phyloP scores from a whole-genome alignment of 2,888 invertebrate species.

The Ariolimax columbianus region DNA sequence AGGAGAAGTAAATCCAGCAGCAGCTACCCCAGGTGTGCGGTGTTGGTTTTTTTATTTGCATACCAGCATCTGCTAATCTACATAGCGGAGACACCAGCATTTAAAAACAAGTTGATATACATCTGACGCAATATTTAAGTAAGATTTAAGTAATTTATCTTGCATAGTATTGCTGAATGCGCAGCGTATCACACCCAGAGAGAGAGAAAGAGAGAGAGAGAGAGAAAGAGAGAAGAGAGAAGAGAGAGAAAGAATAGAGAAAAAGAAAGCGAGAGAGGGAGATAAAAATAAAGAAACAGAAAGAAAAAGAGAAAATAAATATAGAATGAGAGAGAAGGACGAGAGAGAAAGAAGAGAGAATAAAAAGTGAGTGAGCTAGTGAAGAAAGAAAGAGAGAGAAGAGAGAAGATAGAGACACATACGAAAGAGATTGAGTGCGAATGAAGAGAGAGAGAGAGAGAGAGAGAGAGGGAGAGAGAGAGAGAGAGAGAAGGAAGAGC shows the following conservation, averaged over 20 bases:
- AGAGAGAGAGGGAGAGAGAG: too few relatives aligned
- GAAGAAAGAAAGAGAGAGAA: neutral
- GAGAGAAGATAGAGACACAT: neutral
- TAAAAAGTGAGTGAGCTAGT: too few relatives aligned
- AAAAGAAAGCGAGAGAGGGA: neutral
- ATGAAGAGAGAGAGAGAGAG: too few relatives aligned
- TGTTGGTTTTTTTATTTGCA: neutral
- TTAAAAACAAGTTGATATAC: too few relatives aligned
- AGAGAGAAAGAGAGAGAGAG: neutral
- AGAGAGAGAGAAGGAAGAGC: neutral
- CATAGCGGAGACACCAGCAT: neutral
- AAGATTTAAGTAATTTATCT: too few relatives aligned
- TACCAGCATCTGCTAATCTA: neutral
- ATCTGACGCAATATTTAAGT: too few relatives aligned
- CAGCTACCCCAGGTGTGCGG: neutral
- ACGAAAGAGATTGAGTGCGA: neutral
- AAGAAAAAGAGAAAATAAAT: too few relatives aligned
- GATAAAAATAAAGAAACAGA: too few relatives aligned
- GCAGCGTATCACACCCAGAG: too few relatives aligned
- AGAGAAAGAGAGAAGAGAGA: neutral
- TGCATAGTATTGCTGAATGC: too few relatives aligned
- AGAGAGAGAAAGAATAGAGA: constrained; percentile 29
- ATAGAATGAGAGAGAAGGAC: too few relatives aligned
- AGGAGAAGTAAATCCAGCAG: neutral
- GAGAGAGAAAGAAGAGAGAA: too few relatives aligned